Conservation (phyloP, 2,113 vertebrate genomes). For the western clawed frog (Xenopus tropicalis) region UCB_Xtro_10.0 CM004443.2:192921001-192921500, state of each 20-base stretch:
- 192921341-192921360: conserved; percentile 37
- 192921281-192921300: conserved; percentile 31
- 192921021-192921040: not conserved
- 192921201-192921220: not conserved
- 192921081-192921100: conserved; percentile 14
- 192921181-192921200: no score
- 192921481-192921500: conserved; percentile 14
- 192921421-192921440: conserved; percentile 32
- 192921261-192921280: conserved; percentile 31
- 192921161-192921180: no score
- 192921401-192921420: conserved; percentile 4
- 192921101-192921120: conserved; percentile 6
- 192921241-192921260: conserved; percentile 32
- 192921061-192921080: not conserved
- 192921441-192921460: conserved; percentile 43
- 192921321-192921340: conserved; percentile 39
- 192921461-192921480: conserved; percentile 35
- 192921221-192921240: conserved; percentile 41
- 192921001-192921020: conserved; percentile 13
- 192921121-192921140: not conserved
- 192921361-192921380: conserved; percentile 46
- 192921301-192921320: conserved; percentile 40
- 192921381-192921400: conserved; percentile 42
- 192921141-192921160: not conserved
- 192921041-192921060: not conserved